These are phyloP conservation scores for Brachypteracias leptosomus DNA, from an alignment of 2,113 vertebrate species.

Conservation along the genomic window DNA sequence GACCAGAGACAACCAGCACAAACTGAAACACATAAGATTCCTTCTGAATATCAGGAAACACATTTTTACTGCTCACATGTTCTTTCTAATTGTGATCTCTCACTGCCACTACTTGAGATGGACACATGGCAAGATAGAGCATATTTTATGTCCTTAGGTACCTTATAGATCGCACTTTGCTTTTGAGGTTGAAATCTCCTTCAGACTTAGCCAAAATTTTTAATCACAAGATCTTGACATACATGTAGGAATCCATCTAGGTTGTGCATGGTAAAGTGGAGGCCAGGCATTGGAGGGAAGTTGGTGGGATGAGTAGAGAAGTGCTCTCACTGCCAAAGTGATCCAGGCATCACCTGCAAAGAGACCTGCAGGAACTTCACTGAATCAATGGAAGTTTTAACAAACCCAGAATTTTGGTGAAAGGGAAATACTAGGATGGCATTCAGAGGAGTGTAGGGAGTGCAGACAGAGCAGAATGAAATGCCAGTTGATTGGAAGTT, in stretches of 20 bases:
- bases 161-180: neutral
- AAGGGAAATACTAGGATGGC: neutral
- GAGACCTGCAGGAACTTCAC: neutral
- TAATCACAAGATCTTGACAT: neutral
- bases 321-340: neutral
- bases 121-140: neutral
- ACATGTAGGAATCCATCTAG: rapidly evolving
- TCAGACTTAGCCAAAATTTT: neutral
- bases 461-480: conserved; percentile 33
- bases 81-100: neutral
- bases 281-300: neutral
- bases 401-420: neutral
- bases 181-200: neutral
- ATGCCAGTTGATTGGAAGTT: conserved; percentile 39
- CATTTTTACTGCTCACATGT: neutral
- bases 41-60: neutral
- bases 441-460: neutral
- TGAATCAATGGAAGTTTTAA: neutral
- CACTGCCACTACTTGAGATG: neutral
- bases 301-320: neutral
- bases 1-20: neutral
- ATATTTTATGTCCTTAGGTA: neutral
- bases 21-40: neutral
- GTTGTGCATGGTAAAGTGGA: neutral
- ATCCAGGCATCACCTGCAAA: neutral